phyloP scores from a whole-genome alignment of 1,140 invertebrate genomes.

The Megalopta genalis region DNA sequence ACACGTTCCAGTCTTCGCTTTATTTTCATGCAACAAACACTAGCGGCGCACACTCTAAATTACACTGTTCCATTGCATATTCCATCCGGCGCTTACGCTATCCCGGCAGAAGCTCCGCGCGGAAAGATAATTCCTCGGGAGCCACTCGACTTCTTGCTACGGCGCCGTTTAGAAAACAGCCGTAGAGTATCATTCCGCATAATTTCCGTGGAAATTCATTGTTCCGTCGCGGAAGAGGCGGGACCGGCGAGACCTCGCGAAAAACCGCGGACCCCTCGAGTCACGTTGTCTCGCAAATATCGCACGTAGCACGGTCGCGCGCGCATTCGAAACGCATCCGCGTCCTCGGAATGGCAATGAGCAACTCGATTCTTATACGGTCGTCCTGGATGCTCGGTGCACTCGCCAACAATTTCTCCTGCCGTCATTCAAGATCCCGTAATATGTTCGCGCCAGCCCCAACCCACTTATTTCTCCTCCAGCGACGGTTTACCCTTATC shows the following conservation, averaged over 20 bases:
- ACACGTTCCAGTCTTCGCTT: no score
- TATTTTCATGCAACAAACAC: no score
- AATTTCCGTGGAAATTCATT: not conserved
- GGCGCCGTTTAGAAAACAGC: not conserved
- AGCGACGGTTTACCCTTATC: conserved; percentile 49
- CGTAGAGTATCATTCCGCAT: no score
- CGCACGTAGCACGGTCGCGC: not conserved
- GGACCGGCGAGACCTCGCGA: no score
- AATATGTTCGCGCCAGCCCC: conserved; percentile 40
- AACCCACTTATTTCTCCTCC: not conserved
- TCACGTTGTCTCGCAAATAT: not conserved
- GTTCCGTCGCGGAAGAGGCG: not conserved
- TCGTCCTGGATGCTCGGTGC: conserved; percentile 5
- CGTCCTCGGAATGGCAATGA: not conserved
- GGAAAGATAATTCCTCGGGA: not conserved
- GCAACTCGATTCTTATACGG: not conserved
- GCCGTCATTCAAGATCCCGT: conserved; percentile 6
- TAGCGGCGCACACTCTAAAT: no score
- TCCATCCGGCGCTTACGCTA: no score
- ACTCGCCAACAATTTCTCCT: conserved; percentile 46
- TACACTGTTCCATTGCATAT: no score
- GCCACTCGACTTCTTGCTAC: not conserved
- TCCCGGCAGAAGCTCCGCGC: no score
- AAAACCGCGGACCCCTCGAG: not conserved
- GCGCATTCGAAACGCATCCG: not conserved